Evolutionary conservation across 1,140 invertebrate species (phyloP).

Genomic region (Zaprionus gabonicus): DNA sequence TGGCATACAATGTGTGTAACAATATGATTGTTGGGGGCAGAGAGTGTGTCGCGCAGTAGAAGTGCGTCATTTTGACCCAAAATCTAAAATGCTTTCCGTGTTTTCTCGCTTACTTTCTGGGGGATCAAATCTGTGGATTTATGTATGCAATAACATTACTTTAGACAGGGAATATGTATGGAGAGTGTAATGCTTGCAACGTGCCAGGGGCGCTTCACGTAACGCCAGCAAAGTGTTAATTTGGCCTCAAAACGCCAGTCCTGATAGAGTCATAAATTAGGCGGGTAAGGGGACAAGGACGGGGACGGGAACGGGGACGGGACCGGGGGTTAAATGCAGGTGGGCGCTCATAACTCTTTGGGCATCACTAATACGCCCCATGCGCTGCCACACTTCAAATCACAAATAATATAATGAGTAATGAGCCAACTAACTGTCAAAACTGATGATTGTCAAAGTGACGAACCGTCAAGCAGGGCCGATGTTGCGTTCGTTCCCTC

Average conservation of each 20-base stretch:
- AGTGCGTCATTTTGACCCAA: conserved; percentile 35
- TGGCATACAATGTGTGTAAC: conserved; percentile 15
- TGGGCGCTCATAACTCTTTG: neutral
- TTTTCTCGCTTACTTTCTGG: conserved; percentile 24
- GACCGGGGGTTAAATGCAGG: neutral
- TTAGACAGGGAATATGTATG: neutral
- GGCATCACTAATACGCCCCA: conserved; percentile 28
- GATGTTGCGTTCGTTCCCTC: conserved; percentile 26
- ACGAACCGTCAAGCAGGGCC: conserved; percentile 4
- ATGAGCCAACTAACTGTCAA: conserved; percentile 64
- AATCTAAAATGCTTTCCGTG: conserved; percentile 49
- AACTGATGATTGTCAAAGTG: conserved; percentile 43
- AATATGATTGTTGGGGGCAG: conserved; percentile 41
- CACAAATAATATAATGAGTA: conserved; percentile 43
- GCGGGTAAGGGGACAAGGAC: neutral
- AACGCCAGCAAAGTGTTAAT: neutral
- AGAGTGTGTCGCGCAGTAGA: conserved; percentile 29
- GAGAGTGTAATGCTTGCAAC: conserved; percentile 20
- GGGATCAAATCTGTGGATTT: conserved; percentile 12
- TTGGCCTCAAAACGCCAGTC: neutral
- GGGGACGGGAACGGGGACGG: neutral
- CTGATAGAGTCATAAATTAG: conserved; percentile 1
- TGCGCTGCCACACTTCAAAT: conserved; percentile 29
- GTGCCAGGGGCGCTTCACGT: conserved; percentile 9
- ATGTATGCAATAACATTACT: neutral